Conservation (phyloP, 2,113 vertebrate species). For the Ia io region DNA sequence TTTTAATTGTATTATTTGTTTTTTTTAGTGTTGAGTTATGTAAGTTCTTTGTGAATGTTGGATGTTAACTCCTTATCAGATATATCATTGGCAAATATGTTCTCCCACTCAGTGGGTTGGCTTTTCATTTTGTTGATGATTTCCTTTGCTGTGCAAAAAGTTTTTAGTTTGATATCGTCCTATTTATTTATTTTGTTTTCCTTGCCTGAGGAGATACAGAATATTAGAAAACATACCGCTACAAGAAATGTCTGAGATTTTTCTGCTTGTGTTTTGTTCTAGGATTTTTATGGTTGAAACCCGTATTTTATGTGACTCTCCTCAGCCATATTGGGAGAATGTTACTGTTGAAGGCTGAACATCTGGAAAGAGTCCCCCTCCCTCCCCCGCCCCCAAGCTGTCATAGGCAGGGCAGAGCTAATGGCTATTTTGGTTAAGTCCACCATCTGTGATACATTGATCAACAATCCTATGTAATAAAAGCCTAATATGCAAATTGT, state of each 20-base stretch:
- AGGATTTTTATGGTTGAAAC: neutral
- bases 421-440: neutral
- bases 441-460: neutral
- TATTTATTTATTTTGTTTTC: neutral
- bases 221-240: neutral
- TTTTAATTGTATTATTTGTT: neutral
- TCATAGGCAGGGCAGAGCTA: neutral
- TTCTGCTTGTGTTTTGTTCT: neutral
- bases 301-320: neutral
- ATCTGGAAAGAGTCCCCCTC: neutral
- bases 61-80: neutral
- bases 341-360: neutral
- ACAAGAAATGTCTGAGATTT: neutral
- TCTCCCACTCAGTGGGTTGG: neutral
- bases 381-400: neutral
- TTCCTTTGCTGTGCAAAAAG: neutral
- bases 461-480: neutral
- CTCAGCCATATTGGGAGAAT: neutral
- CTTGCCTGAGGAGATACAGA: neutral
- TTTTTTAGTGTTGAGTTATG: neutral
- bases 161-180: neutral
- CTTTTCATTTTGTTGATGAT: neutral
- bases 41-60: neutral
- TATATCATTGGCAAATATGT: neutral
- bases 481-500: no score